Evolutionary conservation across 1,140 invertebrate genomes (phyloP).

Genomic region (Samia ricini): DNA sequence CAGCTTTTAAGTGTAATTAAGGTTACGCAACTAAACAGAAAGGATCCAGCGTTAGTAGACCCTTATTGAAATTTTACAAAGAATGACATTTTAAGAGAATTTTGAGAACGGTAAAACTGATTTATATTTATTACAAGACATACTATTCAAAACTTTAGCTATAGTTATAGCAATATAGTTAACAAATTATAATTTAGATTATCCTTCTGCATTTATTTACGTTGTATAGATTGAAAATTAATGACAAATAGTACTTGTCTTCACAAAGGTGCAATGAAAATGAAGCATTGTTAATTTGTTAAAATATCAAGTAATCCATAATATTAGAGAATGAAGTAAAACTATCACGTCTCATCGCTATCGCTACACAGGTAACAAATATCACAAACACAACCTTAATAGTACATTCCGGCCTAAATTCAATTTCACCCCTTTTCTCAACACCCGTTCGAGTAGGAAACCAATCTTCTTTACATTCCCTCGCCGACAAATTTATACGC

Average conservation of each 20-base stretch:
- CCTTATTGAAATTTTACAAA: neutral
- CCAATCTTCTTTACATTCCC: conserved; percentile 74
- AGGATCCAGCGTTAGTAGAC: neutral
- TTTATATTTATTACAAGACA: neutral
- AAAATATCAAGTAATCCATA: neutral
- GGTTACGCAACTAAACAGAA: conserved; percentile 27
- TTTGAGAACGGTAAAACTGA: neutral
- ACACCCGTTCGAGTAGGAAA: conserved; percentile 52
- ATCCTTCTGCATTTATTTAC: no score
- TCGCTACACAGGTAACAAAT: conserved; percentile 46
- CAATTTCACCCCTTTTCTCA: conserved; percentile 63
- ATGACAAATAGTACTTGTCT: no score
- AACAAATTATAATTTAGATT: no score
- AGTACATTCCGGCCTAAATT: conserved; percentile 65
- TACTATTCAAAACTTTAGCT: no score
- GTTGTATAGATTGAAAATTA: no score
- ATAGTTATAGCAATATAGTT: no score
- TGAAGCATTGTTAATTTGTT: neutral
- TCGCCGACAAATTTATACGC: conserved; percentile 70
- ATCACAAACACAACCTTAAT: conserved; percentile 50
- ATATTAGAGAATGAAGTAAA: conserved; percentile 28
- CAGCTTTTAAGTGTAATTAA: conserved; percentile 54
- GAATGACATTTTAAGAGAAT: neutral
- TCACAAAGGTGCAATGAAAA: neutral
- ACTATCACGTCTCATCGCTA: conserved; percentile 38